Conservation (phyloP, 2,797 vertebrate species). For the Intellagama lesueurii region DNA sequence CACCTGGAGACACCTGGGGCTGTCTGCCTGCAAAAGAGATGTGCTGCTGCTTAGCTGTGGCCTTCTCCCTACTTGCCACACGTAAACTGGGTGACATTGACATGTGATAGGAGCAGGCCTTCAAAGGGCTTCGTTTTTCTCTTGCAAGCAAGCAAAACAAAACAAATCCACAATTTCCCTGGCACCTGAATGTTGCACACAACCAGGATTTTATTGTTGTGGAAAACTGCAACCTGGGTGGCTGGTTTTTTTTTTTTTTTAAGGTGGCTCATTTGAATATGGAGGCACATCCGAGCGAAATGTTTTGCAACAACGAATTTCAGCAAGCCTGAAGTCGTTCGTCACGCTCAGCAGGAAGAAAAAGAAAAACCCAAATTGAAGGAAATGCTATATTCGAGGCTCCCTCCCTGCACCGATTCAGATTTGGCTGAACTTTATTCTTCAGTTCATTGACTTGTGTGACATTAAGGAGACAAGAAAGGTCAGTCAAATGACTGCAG, state of each 20-base stretch:
- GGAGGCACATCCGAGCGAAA: slow-evolving; percentile 31
- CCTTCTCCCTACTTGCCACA: neutral
- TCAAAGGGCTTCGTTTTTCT: neutral
- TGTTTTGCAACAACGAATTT: slow-evolving; percentile 60
- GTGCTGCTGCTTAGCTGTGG: too few relatives aligned
- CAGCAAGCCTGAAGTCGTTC: slow-evolving; percentile 43
- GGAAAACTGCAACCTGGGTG: slow-evolving; percentile 37
- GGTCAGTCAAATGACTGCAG: slow-evolving; percentile 64
- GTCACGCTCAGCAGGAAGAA: slow-evolving; percentile 35
- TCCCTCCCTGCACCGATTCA: slow-evolving; percentile 52
- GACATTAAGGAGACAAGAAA: slow-evolving; percentile 72
- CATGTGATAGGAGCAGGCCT: neutral
- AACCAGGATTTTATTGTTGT: slow-evolving; percentile 39
- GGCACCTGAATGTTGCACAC: slow-evolving; percentile 25
- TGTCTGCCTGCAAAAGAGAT: too few relatives aligned
- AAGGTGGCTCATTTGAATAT: slow-evolving; percentile 52
- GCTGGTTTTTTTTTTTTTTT: neutral
- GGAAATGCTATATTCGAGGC: neutral
- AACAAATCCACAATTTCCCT: slow-evolving; percentile 15
- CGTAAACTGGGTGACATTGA: neutral
- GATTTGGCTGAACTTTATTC: slow-evolving; percentile 71
- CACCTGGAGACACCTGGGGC: too few relatives aligned
- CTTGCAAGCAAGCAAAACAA: neutral
- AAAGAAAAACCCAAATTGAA: slow-evolving; percentile 53
- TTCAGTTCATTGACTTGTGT: slow-evolving; percentile 59